Base-by-base conservation (phyloP, 2,797 vertebrate genomes). In the Bovichtus diacanthus region DNA sequence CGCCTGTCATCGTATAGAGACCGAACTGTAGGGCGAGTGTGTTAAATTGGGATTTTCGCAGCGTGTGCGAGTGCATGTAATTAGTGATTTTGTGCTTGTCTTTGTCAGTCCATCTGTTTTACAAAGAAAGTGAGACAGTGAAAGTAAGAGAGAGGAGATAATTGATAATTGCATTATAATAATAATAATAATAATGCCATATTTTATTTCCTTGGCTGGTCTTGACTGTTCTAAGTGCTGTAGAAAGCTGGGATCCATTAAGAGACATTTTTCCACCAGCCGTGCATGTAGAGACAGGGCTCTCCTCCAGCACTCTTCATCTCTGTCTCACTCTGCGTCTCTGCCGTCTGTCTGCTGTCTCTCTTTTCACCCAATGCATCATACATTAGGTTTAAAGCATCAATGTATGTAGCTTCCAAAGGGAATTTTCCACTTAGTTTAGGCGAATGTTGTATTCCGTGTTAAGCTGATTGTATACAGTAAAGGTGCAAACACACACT, bases 231-330 rank as follows among this genome's bases (percentile, higher is more conserved):
- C 59, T 90, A 78, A 93, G 87, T 81, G 86, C 84, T 79, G 78
- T 51, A 88, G 91, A 90, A 83, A 88, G 90, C 92, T 94, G 94
- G 93, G 88, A 90, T 88, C 86, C 91, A 93, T 94, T 94, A 93
- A 83, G 85, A 75, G 85, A 90, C 85, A 90, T 94, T 92, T 94
- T 93, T 93, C 92, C 92, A 91, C 87, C 88, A 85, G 87, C 77
- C 84, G 70, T 85, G 87, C 91, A 91, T 91, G 90, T 88, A 92
- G 89, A 90, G 89, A 91, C 90, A 88, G 74, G 83, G 90, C 86
- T 78, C 27, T 87, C 80, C 82, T 92, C 89, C 88, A 92, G 77
- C 75, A 13, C 77, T 83, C 83, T 65, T 87, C 82, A 74, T 88
- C 76, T 85, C 79, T 56, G 76, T 87, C 88, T 83, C 77, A 78